Conservation (phyloP, 2,113 vertebrate species). For the Callipepla squamata region DNA sequence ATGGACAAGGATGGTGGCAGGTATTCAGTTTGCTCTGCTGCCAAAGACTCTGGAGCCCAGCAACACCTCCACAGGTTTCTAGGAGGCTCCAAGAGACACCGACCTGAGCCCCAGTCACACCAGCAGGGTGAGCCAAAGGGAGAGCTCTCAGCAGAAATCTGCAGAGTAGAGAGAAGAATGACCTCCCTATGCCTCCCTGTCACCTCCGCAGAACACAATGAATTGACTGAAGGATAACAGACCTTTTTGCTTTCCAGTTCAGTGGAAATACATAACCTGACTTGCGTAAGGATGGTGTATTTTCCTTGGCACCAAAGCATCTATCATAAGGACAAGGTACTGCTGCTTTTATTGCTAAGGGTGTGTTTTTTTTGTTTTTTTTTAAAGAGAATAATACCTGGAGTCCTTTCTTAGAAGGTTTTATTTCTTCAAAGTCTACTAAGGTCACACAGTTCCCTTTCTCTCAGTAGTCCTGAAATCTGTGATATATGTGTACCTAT, state of each 20-base stretch:
- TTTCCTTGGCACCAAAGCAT: not conserved
- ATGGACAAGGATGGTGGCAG: fast-evolving
- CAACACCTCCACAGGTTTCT: not conserved
- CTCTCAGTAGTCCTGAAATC: not conserved
- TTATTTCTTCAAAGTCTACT: not conserved
- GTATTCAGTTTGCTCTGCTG: fast-evolving
- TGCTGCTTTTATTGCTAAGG: not conserved
- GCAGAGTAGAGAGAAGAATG: not conserved
- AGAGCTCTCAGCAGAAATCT: not conserved
- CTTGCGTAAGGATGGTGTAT: not conserved
- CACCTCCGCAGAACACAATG: not conserved
- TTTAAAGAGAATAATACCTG: not conserved
- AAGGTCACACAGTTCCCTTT: not conserved
- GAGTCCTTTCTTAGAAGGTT: not conserved
- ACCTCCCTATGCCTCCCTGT: not conserved
- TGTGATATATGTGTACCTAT: not conserved
- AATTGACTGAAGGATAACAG: not conserved
- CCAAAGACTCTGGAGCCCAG: not conserved
- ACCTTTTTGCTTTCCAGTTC: not conserved
- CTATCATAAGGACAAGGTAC: not conserved
- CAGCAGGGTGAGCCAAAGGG: not conserved
- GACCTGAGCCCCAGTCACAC: fast-evolving
- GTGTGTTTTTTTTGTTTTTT: not conserved
- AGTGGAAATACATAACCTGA: not conserved
- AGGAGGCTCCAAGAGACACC: not conserved